Conservation (phyloP, 2,113 vertebrate species). For the Mesoclemmys tuberculata region DNA sequence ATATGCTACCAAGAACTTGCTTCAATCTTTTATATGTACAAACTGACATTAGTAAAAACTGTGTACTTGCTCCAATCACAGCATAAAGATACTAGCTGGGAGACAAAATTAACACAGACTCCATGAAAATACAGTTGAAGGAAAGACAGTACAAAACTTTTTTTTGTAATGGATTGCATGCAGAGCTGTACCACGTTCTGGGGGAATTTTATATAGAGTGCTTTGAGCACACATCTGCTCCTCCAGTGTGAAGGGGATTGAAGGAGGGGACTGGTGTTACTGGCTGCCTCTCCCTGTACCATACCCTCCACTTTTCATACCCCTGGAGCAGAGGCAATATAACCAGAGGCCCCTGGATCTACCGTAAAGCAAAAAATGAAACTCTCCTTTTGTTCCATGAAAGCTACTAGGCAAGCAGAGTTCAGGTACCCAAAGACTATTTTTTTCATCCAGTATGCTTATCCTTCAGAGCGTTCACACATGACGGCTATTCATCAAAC, state of each 20-base stretch:
- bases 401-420: neutral
- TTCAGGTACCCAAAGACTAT: neutral
- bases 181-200: neutral
- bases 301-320: rapidly evolving
- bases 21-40: too few species aligned
- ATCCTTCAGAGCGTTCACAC: neutral
- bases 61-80: neutral
- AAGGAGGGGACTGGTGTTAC: rapidly evolving
- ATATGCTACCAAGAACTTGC: neutral
- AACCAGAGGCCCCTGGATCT: neutral
- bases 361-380: neutral
- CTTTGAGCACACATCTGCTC: rapidly evolving
- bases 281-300: neutral
- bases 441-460: neutral
- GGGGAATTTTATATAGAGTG: neutral
- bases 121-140: neutral
- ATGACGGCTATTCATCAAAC: neutral
- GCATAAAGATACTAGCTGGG: neutral
- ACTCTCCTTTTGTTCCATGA: neutral
- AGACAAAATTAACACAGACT: neutral
- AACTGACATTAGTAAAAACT: neutral
- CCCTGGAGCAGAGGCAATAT: neutral
- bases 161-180: too few species aligned
- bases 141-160: neutral
- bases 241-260: neutral